Percentiles rank a stretch among this genome's conserved stretches.
Evolutionary conservation across 2,888 invertebrate species (phyloP).

Genomic region (Salticus scenicus): DNA sequence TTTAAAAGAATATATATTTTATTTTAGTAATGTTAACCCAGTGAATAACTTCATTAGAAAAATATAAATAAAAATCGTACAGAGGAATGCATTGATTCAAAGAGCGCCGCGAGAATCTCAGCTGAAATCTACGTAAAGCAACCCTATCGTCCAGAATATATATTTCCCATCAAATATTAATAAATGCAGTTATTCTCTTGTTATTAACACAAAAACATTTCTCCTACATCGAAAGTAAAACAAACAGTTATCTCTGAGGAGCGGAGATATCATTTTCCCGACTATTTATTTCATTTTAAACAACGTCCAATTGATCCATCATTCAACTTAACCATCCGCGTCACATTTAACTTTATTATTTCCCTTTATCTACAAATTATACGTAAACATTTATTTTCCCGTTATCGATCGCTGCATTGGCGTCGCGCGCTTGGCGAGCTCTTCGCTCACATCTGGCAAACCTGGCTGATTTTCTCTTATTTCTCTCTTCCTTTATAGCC

Average conservation of each 20-base stretch:
- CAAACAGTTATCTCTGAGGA: background rate
- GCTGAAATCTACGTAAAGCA: no score
- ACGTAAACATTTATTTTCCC: constrained; percentile 60
- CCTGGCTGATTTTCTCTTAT: constrained; percentile 51
- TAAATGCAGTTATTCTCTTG: background rate
- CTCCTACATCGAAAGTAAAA: background rate
- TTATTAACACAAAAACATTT: background rate
- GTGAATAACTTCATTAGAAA: no score
- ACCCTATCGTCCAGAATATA: no score
- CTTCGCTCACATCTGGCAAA: constrained; percentile 21
- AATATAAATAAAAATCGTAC: no score
- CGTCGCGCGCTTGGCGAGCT: constrained; percentile 49
- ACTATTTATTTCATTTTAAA: constrained; percentile 17
- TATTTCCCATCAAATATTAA: background rate
- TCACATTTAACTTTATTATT: constrained; percentile 64
- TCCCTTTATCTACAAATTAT: constrained; percentile 51
- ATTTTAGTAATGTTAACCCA: no score
- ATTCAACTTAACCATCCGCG: constrained; percentile 61
- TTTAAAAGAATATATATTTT: no score
- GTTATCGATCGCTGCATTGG: constrained; percentile 27
- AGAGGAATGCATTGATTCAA: no score
- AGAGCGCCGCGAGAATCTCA: no score
- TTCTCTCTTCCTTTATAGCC: constrained; percentile 50
- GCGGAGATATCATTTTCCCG: constrained; percentile 6
- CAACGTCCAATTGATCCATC: constrained; percentile 24